These are phyloP conservation scores for Gibbula magus DNA, from an alignment of 2,888 invertebrate genomes.

Conservation along the genomic window DNA sequence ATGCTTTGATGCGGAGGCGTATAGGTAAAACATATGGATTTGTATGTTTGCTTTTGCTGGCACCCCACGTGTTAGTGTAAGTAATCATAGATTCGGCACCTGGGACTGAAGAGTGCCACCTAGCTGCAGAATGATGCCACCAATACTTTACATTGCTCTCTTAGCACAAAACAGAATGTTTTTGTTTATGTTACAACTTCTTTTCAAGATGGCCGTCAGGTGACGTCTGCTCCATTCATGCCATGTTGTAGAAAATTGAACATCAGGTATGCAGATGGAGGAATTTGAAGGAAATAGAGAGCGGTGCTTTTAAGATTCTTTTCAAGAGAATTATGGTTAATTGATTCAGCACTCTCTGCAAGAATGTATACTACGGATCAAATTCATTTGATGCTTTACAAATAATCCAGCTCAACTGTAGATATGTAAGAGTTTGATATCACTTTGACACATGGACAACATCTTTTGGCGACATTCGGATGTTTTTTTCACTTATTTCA, in stretches of 20 bases:
- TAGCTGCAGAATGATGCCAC: not conserved
- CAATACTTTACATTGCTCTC: slow-evolving; percentile 1
- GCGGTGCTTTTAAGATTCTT: not conserved
- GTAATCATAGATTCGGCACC: slow-evolving; percentile 2
- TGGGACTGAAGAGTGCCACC: not conserved
- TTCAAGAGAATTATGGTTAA: not conserved
- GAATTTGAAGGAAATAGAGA: not conserved
- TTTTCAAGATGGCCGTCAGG: slow-evolving; percentile 9
- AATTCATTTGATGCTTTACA: not conserved
- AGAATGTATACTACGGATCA: not conserved
- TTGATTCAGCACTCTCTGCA: not conserved
- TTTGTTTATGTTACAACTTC: not conserved
- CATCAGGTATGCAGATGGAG: not conserved
- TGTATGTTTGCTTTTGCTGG: not conserved
- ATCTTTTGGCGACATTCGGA: not conserved
- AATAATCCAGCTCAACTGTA: not conserved
- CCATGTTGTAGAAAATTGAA: not conserved
- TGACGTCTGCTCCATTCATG: slow-evolving; percentile 3
- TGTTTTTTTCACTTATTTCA: not conserved
- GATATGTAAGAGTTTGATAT: not conserved
- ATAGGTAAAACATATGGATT: not conserved
- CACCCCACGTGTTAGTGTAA: not conserved
- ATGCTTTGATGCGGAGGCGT: no score
- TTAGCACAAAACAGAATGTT: slow-evolving; percentile 5
- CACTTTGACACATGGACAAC: not conserved